Base-by-base conservation (phyloP, 2,113 vertebrate species). In the Acanthochromis polyacanthus region DNA sequence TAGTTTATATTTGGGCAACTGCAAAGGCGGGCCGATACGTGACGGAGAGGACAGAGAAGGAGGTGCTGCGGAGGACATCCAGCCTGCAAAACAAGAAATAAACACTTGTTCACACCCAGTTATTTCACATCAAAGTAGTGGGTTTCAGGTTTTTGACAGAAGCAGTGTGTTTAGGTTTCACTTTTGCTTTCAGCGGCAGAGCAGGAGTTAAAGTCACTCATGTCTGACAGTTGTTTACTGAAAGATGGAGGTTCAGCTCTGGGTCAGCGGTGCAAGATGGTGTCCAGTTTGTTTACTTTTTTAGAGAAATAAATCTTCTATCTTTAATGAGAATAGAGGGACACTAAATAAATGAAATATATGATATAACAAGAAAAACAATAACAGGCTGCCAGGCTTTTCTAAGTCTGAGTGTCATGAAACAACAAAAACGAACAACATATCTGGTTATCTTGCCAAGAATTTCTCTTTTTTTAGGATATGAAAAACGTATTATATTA, bases 1-100 rank as follows among this genome's bases (percentile, higher is more conserved):
- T 12, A 74, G 93, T 91, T 95, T 94, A 95, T 95, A 95, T 95
- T 94, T 94, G 93, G 93, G 40, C 53, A 71, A 86, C 83, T 83
- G 86, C 59, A 77, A 59, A 73, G 76, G 71, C 62, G 10, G 61
- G 65, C 30, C 56, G 74, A 66, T 80, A 28, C 22, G 71, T 85
- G 73, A 78, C 52, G 43, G 10, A 50, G 40, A 4, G 51, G 64
- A 17, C 4, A 16, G 50, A 20, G 20, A 20, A 43, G 38, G 61
- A 9, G 57, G 72, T 57, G 66, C 72, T 32, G 32, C 12, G 12
- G 20, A 71, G 50, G 50, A 50, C 12, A 10, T 19, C 16, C 15
- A 23, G 48, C 0, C 25, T 23, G 25, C 36, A 23, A 15, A 10
- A 23, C 1, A 43, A 14, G 3, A 43, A 3, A 43, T 3, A 14